Base-by-base conservation (phyloP, 2,797 vertebrate genomes). In the Alfaro cultratus region DNA sequence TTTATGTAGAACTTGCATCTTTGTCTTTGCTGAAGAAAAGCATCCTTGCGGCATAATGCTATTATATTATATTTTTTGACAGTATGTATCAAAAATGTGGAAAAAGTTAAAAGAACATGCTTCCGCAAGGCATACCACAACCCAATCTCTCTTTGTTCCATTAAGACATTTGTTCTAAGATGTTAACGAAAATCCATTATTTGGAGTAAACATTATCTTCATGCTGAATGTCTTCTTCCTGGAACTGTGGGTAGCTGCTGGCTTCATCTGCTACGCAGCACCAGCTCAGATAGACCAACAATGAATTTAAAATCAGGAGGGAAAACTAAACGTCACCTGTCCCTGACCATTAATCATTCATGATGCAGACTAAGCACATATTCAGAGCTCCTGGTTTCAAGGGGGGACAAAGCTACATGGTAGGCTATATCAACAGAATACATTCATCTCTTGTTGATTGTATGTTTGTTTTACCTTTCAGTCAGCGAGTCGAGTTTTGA, bases 401-500 rank as follows among this genome's bases (percentile, higher is more conserved):
- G 82, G 87, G 85, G 83, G 34, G 79, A 86, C 78, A 83, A 84
- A 81, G 68, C 60, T 49, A 43, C 81, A 73, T 71, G 2, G 81
- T 75, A 82, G 75, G 49, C 43, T 74, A 41, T 10, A 29, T n/a
- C 68, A 71, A 29, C 41, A 71, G 41, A 71, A 71, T 45, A 13
- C 5, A 13, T 71, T 74, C 9, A 26, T 76, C 2, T 39, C 1
- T 72, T 46, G 18, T 15, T 39, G 21, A 75, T 60, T 60, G 0
- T 41, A 41, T 9, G 34, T 53, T 68, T 88, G 95, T 49, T 89
- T 96, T 97, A 99, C 98, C 97, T 96, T 95, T 99, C 98, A 92
- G 97, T 95, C 90, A 96, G 95, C 80, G 85, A 92, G 95, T 99
- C 98, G 1, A 99, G 96, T 92, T 95, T 97, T 91, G 95, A 96